Evolutionary conservation across 2,113 vertebrate species (phyloP).

Genomic region (Myxocyprinus asiaticus): DNA sequence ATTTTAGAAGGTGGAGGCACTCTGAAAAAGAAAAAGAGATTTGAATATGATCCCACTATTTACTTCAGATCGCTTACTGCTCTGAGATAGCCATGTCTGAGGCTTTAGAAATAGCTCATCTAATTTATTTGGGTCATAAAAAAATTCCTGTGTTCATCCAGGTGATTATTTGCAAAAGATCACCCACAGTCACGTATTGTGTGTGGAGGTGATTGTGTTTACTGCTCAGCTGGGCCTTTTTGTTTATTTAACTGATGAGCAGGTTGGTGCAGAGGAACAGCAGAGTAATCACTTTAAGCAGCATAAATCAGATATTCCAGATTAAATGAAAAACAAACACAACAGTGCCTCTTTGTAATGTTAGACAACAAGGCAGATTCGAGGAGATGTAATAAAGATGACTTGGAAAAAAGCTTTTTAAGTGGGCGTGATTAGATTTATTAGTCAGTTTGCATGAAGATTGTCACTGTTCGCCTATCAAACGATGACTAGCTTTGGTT

Average conservation of each 20-base stretch:
- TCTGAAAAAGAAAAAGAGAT: background rate
- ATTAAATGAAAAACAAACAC: conserved; percentile 73
- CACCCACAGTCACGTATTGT: conserved; percentile 23
- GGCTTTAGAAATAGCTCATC: background rate
- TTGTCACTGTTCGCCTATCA: conserved; percentile 24
- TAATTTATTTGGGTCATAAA: conserved; percentile 4
- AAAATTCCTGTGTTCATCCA: background rate
- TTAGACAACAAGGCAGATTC: conserved; percentile 58
- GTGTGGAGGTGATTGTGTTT: conserved; percentile 18
- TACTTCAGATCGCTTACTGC: background rate
- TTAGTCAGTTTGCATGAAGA: conserved; percentile 67
- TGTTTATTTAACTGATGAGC: conserved; percentile 54
- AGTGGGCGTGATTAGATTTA: conserved; percentile 70
- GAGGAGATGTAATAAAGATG: conserved; percentile 67
- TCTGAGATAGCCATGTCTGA: background rate
- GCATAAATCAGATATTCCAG: conserved; percentile 66
- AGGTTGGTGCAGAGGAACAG: conserved; percentile 39
- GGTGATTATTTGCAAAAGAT: background rate
- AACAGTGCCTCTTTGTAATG: conserved; percentile 64
- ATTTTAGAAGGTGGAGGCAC: too few relatives aligned
- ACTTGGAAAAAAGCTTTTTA: conserved; percentile 64
- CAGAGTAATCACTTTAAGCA: conserved; percentile 63
- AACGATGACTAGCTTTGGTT: conserved; percentile 61
- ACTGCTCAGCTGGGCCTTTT: conserved; percentile 33
- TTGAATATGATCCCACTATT: background rate